Percentiles rank a stretch among this genome's conserved stretches.
Conservation (phyloP, 1,140 invertebrate genomes). For the Phenacoccus solenopsis region DNA sequence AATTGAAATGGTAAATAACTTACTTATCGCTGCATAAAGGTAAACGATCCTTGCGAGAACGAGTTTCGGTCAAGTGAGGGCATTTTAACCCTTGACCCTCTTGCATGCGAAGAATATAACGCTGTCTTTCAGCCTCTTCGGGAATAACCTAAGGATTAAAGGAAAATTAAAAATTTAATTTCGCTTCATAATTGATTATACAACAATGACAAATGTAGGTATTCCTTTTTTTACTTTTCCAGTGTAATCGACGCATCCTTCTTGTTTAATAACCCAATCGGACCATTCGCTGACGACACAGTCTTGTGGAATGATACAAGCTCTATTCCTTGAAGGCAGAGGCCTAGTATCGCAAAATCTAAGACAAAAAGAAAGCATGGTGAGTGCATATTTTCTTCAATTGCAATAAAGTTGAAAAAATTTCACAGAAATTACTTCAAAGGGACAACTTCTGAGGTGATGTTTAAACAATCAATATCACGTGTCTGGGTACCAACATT, state of each 20-base stretch:
- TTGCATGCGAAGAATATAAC: constrained; percentile 34
- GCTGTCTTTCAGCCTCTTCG: constrained; percentile 26
- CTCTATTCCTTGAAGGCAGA: constrained; percentile 29
- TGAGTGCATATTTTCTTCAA: neutral
- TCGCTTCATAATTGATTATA: too few species aligned
- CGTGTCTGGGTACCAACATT: constrained; percentile 33
- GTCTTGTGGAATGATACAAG: constrained; percentile 35
- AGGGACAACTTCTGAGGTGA: constrained; percentile 28
- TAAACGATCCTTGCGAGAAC: constrained; percentile 32
- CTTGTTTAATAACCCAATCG: constrained; percentile 31
- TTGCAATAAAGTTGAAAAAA: constrained; percentile 6
- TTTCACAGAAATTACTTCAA: constrained; percentile 27
- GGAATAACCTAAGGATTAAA: neutral
- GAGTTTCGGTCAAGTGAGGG: constrained; percentile 35
- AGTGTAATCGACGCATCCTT: constrained; percentile 33
- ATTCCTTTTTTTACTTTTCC: constrained; percentile 28
- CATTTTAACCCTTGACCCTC: constrained; percentile 37
- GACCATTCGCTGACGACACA: constrained; percentile 37
- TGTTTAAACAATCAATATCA: constrained; percentile 31
- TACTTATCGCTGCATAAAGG: constrained; percentile 36
- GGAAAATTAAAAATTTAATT: too few species aligned
- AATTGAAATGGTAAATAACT: too few species aligned
- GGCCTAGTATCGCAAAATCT: constrained; percentile 22
- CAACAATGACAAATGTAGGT: too few species aligned
- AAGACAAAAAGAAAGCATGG: neutral